A percentile compares a stretch with the other conserved stretches of the same genome.
Conservation (phyloP, 2,888 invertebrate genomes). For the Ectemnius lituratus region DNA sequence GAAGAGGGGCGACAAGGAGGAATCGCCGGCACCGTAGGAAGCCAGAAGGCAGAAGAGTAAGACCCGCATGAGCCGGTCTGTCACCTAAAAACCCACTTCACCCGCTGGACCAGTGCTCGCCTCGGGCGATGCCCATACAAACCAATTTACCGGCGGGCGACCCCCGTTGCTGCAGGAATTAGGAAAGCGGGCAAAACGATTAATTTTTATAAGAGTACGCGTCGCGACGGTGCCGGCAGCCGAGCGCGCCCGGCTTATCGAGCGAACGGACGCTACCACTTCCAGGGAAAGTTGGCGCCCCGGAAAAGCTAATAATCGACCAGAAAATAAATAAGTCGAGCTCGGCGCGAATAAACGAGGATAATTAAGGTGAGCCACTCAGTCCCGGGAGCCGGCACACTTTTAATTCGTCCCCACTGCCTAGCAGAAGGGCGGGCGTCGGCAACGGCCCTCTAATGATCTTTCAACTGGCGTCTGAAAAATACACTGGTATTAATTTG, state of each 20-base stretch:
- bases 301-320: constrained; percentile 48
- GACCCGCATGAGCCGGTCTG: constrained; percentile 54
- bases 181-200: constrained; percentile 71
- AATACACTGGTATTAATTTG: too few species aligned
- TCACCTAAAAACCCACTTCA: constrained; percentile 54
- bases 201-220: constrained; percentile 67
- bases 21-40: constrained; percentile 33
- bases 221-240: constrained; percentile 32
- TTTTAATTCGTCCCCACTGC: constrained; percentile 18
- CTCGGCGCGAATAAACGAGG: constrained; percentile 16
- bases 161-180: constrained; percentile 62
- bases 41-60: constrained; percentile 29
- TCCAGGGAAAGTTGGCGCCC: constrained; percentile 34
- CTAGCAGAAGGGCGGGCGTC: too few species aligned
- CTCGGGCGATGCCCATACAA: constrained; percentile 64
- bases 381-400: not conserved
- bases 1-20: constrained; percentile 7
- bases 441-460: too few species aligned
- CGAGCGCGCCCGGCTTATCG: not conserved
- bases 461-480: too few species aligned
- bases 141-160: constrained; percentile 59
- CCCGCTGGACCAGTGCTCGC: constrained; percentile 28
- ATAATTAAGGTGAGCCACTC: constrained; percentile 26
- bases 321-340: constrained; percentile 25
- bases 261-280: not conserved